Conservation (phyloP, 2,888 invertebrate species). For the Polyploca ridens region DNA sequence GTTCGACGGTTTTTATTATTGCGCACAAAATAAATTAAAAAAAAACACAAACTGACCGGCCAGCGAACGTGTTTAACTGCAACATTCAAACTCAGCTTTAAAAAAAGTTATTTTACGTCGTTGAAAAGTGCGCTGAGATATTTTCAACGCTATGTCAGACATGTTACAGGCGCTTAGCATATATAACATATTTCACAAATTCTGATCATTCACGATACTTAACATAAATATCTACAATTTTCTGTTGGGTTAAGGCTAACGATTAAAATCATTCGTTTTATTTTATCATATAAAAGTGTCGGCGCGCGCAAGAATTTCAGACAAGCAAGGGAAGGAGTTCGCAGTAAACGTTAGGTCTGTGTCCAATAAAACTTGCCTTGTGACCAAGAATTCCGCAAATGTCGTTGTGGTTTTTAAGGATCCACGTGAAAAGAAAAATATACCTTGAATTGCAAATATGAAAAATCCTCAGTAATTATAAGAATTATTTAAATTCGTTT, state of each 20-base stretch:
- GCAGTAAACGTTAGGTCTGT: slow-evolving; percentile 39
- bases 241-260: slow-evolving; percentile 19
- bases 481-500: too few relatives aligned
- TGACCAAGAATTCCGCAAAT: slow-evolving; percentile 47
- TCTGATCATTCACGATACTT: slow-evolving; percentile 32
- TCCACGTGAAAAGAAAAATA: slow-evolving; percentile 30
- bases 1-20: slow-evolving; percentile 49
- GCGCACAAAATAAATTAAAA: slow-evolving; percentile 21
- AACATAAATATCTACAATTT: slow-evolving; percentile 29
- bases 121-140: neutral
- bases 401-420: slow-evolving; percentile 37
- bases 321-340: slow-evolving; percentile 38
- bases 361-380: slow-evolving; percentile 44
- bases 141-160: neutral
- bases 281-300: slow-evolving; percentile 39
- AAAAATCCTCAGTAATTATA: too few relatives aligned
- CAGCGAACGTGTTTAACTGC: slow-evolving; percentile 15
- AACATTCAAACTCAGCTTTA: neutral
- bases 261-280: slow-evolving; percentile 32
- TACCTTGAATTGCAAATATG: slow-evolving; percentile 16
- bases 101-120: neutral
- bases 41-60: slow-evolving; percentile 29
- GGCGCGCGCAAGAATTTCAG: slow-evolving; percentile 46
- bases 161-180: neutral
- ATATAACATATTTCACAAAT: neutral